Conservation (phyloP, 1,140 invertebrate genomes). For the Macrosteles quadrilineatus region DNA sequence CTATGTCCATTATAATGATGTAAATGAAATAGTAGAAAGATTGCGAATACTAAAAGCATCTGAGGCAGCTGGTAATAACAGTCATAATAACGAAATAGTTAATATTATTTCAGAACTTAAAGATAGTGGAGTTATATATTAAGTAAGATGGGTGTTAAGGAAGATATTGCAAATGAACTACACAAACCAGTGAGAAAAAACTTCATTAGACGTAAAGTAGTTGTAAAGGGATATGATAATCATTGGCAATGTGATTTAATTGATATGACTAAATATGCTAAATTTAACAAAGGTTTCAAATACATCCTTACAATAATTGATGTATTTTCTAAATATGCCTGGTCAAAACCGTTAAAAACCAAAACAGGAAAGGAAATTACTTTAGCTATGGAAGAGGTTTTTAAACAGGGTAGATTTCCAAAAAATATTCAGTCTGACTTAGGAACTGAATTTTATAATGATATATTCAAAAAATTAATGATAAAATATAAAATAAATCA, state of each 20-base stretch:
- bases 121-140: too few relatives aligned
- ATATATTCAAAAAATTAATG: background rate
- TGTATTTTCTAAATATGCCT: conserved; percentile 43
- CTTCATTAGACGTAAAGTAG: conserved; percentile 30
- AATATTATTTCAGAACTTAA: too few relatives aligned
- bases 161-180: conserved; percentile 24
- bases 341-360: background rate
- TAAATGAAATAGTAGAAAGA: too few relatives aligned
- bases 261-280: conserved; percentile 34
- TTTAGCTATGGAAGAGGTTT: background rate
- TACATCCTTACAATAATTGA: conserved; percentile 52
- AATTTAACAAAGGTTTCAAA: conserved; percentile 45
- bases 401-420: background rate
- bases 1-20: too few relatives aligned
- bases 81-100: too few relatives aligned
- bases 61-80: too few relatives aligned
- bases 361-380: background rate
- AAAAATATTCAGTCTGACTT: conserved; percentile 12
- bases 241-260: conserved; percentile 40
- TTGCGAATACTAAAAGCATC: too few relatives aligned
- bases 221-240: conserved; percentile 40
- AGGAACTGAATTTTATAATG: conserved; percentile 24
- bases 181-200: conserved; percentile 39
- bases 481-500: background rate
- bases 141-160: too few relatives aligned